Percentiles rank a stretch among this genome's conserved stretches.
Conservation (phyloP, 2,113 vertebrate genomes). For the Clarias macrocephalus region DNA sequence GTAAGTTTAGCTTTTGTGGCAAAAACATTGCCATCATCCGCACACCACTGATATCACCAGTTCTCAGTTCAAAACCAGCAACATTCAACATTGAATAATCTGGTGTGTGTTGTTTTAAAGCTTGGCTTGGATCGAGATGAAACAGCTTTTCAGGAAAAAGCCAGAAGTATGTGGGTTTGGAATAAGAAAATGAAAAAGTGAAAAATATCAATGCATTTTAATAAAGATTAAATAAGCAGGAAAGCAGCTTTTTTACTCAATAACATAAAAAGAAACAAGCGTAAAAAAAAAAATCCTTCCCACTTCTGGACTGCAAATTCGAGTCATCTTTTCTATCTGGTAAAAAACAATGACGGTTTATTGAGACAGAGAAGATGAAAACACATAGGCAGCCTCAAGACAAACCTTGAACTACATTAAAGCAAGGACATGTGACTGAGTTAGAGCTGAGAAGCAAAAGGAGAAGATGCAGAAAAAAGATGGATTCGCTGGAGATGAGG, state of each 20-base stretch:
- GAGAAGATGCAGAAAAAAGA: neutral
- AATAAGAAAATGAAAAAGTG: neutral
- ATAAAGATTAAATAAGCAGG: neutral
- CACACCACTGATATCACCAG: neutral
- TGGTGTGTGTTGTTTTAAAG: neutral
- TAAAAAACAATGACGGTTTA: neutral
- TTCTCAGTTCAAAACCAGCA: neutral
- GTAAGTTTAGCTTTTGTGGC: neutral
- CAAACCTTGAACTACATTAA: neutral
- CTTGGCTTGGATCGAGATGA: neutral
- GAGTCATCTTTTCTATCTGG: conserved; percentile 4
- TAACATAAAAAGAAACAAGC: neutral
- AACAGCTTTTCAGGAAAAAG: neutral
- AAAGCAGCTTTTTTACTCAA: neutral
- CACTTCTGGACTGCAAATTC: neutral
- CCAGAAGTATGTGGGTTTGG: neutral
- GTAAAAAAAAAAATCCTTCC: neutral
- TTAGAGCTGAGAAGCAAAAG: neutral
- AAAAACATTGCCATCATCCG: neutral
- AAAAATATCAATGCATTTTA: neutral
- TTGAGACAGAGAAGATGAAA: neutral
- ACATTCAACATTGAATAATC: neutral
- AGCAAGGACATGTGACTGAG: neutral
- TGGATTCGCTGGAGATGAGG: neutral
- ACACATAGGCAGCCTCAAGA: neutral